Base-by-base conservation (phyloP, 2,797 vertebrate species). In the Chiroxiphia lanceolata region DNA sequence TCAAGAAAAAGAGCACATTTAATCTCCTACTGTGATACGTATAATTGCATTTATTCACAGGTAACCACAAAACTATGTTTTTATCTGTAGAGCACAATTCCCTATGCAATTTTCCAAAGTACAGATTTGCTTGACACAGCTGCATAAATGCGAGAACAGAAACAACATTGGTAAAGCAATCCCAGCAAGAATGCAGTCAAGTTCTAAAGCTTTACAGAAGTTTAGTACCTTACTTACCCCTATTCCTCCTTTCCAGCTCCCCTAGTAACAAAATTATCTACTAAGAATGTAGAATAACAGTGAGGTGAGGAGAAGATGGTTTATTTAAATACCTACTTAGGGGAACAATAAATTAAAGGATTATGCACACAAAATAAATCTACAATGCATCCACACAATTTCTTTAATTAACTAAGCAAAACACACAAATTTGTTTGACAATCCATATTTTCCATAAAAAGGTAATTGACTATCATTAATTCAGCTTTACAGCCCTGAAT, bases 11-110 rank as follows among this genome's bases (percentile, higher is more conserved):
- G 47, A 92, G 53, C 20, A 51, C 61, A 69, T 54, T 95, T 91
- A 90, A 77, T 72, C 74, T 42, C 86, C 88, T 42, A 40, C 83
- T 95, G 92, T 54, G 80, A 83, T 74, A 69, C 11, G 10, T 50
- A 86, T 86, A 96, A 95, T 94, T 90, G 74, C 63, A 88, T 92
- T 95, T 93, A 89, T 84, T 95, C 80, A 75, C 80, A 91, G 67
- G 69, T 90, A 95, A 40, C 63, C 76, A 91, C 47, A 90, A 82
- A 93, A 63, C 64, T 48, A 36, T 29, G 36, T 44, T 88, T 93
- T 86, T n/a, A 72, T 50, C 42, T 67, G 63, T 48, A 83, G 11
- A 91, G 85, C 45, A 83, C 38, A 82, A 91, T 63, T 82, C 80
- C 57, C 34, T 65, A 15, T 7, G 51, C 34, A 67, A 85, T 36